phyloP scores from a whole-genome alignment of 2,888 invertebrate species.

The Nasonovia ribisnigri region DNA sequence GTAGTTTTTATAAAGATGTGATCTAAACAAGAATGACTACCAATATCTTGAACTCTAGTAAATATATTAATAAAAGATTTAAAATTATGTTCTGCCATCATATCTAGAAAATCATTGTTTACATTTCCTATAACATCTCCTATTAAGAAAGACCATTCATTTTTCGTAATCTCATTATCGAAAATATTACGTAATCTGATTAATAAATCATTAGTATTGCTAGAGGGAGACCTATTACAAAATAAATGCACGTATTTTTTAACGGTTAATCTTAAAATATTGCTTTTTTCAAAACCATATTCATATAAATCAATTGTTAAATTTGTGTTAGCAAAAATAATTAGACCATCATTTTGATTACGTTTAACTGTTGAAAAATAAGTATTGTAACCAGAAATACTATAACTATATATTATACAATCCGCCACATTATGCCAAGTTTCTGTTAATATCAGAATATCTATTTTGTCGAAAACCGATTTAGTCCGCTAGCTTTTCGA shows the following conservation, averaged over 20 bases:
- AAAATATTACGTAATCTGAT: neutral
- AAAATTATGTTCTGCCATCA: neutral
- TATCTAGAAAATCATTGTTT: neutral
- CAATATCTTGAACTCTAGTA: neutral
- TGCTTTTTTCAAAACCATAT: neutral
- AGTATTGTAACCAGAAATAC: neutral
- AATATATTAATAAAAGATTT: neutral
- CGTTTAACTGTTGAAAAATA: neutral
- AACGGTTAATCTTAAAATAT: neutral
- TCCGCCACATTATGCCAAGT: neutral
- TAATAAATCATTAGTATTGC: conserved; percentile 14
- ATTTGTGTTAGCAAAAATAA: neutral
- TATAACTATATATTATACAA: neutral
- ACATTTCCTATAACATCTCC: neutral
- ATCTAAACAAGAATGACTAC: neutral
- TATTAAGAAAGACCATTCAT: conserved; percentile 1
- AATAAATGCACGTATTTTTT: neutral
- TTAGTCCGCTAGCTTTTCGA: too few relatives aligned
- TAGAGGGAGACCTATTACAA: neutral
- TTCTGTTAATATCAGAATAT: neutral
- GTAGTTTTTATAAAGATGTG: neutral
- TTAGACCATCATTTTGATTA: conserved; percentile 16
- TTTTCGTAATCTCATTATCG: conserved; percentile 6
- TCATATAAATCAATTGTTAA: neutral
- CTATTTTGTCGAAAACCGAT: too few relatives aligned